Evolutionary conservation across 2,888 invertebrate species (phyloP).

Genomic region (Neuroscelio doddi): DNA sequence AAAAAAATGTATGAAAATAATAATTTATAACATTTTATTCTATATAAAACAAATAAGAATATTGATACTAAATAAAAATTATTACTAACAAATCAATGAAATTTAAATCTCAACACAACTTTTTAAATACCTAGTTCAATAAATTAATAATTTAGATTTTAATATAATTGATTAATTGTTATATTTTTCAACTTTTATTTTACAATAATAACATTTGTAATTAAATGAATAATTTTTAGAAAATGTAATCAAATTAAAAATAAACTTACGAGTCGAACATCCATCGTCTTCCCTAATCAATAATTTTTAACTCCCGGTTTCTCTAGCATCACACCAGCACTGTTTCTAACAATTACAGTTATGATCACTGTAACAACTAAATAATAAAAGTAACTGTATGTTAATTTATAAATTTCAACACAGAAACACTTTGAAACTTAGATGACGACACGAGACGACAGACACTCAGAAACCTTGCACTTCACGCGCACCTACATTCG

Average conservation of each 20-base stretch:
- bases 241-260: conserved; percentile 7
- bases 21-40: too few relatives aligned
- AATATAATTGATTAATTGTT: too few relatives aligned
- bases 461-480: conserved; percentile 40
- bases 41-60: too few relatives aligned
- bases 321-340: conserved; percentile 57
- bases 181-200: too few relatives aligned
- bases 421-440: conserved; percentile 22
- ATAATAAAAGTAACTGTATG: neutral
- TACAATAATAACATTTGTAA: too few relatives aligned
- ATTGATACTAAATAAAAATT: too few relatives aligned
- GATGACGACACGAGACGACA: conserved; percentile 23
- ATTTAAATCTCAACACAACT: too few relatives aligned
- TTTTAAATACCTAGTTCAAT: too few relatives aligned
- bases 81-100: too few relatives aligned
- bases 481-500: conserved; percentile 40
- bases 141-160: too few relatives aligned
- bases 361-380: neutral
- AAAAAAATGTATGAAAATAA: too few relatives aligned
- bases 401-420: neutral
- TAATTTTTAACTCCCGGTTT: conserved; percentile 46
- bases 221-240: neutral
- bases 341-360: conserved; percentile 21
- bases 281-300: conserved; percentile 59
- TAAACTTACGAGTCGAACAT: conserved; percentile 62